A percentile compares a stretch with the other conserved stretches of the same genome.
Conservation (phyloP, 2,888 invertebrate species). For the Eupelmus urozonus region DNA sequence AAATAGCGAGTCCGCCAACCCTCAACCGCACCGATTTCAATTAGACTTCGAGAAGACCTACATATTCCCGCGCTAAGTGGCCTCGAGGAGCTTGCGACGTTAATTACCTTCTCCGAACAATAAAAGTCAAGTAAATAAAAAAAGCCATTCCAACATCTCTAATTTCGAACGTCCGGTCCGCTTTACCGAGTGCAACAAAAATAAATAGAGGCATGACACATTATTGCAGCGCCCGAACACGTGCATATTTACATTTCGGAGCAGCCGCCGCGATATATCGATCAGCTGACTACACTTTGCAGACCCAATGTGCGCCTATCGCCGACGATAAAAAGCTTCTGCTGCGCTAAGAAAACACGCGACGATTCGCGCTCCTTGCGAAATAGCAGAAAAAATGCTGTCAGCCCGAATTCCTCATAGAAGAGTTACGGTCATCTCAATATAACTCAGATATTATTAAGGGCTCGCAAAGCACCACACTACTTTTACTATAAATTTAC, state of each 20-base stretch:
- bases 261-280: conserved; percentile 12
- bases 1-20: conserved; percentile 7
- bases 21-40: conserved; percentile 7
- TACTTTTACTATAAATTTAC: conserved; percentile 26
- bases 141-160: not conserved
- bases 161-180: no score
- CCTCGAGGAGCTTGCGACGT: conserved; percentile 13
- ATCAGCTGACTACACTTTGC: conserved; percentile 40
- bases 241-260: conserved; percentile 27
- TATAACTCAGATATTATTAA: not conserved
- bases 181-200: not conserved
- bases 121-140: not conserved
- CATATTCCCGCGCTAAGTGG: conserved; percentile 16
- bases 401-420: no score
- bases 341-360: not conserved
- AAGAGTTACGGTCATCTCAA: no score
- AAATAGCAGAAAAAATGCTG: not conserved
- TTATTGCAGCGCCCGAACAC: not conserved
- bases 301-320: no score
- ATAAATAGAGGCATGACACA: not conserved
- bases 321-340: not conserved
- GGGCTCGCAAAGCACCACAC: not conserved
- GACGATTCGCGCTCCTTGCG: no score
- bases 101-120: conserved; percentile 15
- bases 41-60: conserved; percentile 40